Evolutionary conservation across 2,888 invertebrate species (phyloP).

Genomic region (Serripes groenlandicus): DNA sequence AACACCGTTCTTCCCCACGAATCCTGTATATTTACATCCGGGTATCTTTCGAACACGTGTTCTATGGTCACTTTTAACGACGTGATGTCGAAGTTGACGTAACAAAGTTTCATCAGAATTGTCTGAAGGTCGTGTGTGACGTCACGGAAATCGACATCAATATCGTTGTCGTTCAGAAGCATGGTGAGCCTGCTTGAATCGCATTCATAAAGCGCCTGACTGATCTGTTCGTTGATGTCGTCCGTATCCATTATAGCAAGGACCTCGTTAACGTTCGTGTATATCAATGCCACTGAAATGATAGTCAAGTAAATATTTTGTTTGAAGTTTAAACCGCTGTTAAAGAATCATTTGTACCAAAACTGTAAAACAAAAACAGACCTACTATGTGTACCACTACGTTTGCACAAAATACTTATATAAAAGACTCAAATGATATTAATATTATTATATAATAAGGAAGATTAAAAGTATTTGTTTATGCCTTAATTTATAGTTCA

Average conservation of each 20-base stretch:
- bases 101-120: conserved; percentile 77
- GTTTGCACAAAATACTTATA: too few species aligned
- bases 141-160: conserved; percentile 76
- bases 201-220: conserved; percentile 53
- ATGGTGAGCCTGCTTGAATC: conserved; percentile 57
- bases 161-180: conserved; percentile 61
- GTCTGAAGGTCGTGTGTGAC: conserved; percentile 77
- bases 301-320: too few species aligned
- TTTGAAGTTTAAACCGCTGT: too few species aligned
- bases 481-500: too few species aligned
- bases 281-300: neutral
- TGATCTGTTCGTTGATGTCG: conserved; percentile 27
- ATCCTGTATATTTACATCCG: conserved; percentile 76
- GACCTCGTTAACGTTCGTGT: neutral
- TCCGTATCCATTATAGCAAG: conserved; percentile 47
- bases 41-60: conserved; percentile 62
- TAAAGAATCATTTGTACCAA: too few species aligned
- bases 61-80: conserved; percentile 61
- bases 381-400: too few species aligned
- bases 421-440: too few species aligned
- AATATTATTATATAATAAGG: too few species aligned
- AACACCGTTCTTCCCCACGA: conserved; percentile 75
- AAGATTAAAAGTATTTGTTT: too few species aligned
- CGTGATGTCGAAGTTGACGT: conserved; percentile 63
- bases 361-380: too few species aligned